Evolutionary conservation across 2,888 invertebrate species (phyloP), one percentile per base, ranked within the genome.

Genomic region (Dasypogon diadema): DNA sequence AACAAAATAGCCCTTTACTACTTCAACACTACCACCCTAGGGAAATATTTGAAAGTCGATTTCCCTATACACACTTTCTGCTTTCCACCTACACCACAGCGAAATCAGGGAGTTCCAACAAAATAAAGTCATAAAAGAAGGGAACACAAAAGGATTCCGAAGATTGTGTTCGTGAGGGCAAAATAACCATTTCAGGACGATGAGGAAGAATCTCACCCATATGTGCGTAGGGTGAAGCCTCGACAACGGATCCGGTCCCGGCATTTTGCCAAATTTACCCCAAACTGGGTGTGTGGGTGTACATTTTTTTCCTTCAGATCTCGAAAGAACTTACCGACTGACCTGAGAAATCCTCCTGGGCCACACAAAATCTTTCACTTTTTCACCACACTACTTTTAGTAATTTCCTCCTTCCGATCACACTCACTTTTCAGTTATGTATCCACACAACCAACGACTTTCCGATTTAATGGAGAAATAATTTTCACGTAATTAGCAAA

Each of bases 221-320:
- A 48, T 24, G 48, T 24, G 21, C 48, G 14, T 14, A n/a, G 46
- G 65, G 65, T 65, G 46, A 46, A 65, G 22, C n/a, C 63, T 21
- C 48, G 18, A 46, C 22, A 65, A 14, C 42, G 22, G n/a, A 65
- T 46, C 65, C 65, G 65, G 65, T 22, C 46, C 65, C 24, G 65
- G 24, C 54, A 70, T 54, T 54, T 70, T 70, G 70, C 70, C 70
- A 70, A 70, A 70, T 70, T 70, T 70, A 70, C 18, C 22, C 21
- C n/a, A 34, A 63, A 37, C 22, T 24, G 12, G 58, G n/a, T 6
- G 42, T 37, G 65, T 42, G 65, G 37, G 65, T 42, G 65, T 65
- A n/a, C 8, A n/a, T 56, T 51, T 51, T 21, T 48, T 21, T 21
- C 21, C 12, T 51, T 51, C 18, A 12, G 18, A 2, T 21, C 3